These are phyloP conservation scores for Sinella curviseta DNA, from an alignment of 1,140 invertebrate species.

Conservation along the genomic window DNA sequence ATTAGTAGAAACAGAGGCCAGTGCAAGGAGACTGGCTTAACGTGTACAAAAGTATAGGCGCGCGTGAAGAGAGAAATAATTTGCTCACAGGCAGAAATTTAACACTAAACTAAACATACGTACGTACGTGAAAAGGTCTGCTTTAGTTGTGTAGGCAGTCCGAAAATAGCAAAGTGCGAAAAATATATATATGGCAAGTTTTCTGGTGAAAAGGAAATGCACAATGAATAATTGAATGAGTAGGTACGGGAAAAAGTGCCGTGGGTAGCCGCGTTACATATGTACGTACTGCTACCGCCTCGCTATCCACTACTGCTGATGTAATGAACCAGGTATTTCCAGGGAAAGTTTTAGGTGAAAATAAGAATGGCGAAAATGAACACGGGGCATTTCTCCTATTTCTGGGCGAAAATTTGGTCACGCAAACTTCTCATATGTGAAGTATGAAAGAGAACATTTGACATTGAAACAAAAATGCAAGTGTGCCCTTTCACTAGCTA, in stretches of 20 bases:
- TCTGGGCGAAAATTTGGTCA: too few species aligned
- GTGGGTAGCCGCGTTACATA: too few species aligned
- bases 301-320: too few species aligned
- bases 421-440: neutral
- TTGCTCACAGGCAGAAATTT: too few species aligned
- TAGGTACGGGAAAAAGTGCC: neutral
- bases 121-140: too few species aligned
- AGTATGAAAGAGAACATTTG: neutral
- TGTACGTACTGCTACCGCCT: too few species aligned
- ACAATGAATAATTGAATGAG: neutral
- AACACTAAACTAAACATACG: too few species aligned
- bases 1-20: too few species aligned
- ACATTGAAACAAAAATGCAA: constrained; percentile 1
- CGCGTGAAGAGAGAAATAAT: too few species aligned
- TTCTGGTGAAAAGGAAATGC: neutral
- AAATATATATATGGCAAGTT: neutral
- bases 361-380: neutral
- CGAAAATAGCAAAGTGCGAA: neutral
- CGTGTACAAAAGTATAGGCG: too few species aligned
- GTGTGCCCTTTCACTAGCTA: neutral
- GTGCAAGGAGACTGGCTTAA: too few species aligned
- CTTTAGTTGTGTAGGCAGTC: neutral
- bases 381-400: neutral
- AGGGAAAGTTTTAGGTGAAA: neutral
- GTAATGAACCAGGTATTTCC: too few species aligned